These are phyloP conservation scores for Epinotia ramella DNA, from an alignment of 2,888 invertebrate species.

Conservation along the genomic window DNA sequence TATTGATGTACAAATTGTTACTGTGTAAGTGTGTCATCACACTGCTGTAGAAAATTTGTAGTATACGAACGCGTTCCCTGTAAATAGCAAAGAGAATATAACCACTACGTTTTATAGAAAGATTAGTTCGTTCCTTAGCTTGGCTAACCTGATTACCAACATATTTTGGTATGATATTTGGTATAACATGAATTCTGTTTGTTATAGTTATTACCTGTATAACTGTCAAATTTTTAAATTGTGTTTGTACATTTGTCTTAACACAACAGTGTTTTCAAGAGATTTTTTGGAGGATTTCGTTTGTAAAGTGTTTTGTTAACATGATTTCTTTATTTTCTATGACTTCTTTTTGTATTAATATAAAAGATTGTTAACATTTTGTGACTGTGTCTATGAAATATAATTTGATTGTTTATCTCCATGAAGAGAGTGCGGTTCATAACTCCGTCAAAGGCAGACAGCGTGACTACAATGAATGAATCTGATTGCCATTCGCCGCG, in stretches of 20 bases:
- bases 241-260: not conserved
- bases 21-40: too few relatives aligned
- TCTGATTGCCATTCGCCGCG: constrained; percentile 77
- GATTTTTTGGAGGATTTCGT: constrained; percentile 13
- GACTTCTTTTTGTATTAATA: not conserved
- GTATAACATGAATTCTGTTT: too few relatives aligned
- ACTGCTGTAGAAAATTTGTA: too few relatives aligned
- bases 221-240: constrained; percentile 38
- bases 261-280: not conserved
- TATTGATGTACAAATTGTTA: too few relatives aligned
- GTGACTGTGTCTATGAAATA: constrained; percentile 13
- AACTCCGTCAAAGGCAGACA: constrained; percentile 57
- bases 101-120: too few relatives aligned
- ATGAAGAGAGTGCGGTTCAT: constrained; percentile 82
- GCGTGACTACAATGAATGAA: constrained; percentile 62
- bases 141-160: not conserved
- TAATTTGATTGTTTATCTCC: constrained; percentile 33
- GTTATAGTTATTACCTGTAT: not conserved
- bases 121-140: too few relatives aligned
- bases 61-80: too few relatives aligned
- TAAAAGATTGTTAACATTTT: not conserved
- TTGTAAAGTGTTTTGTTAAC: constrained; percentile 18
- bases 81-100: too few relatives aligned
- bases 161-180: too few relatives aligned
- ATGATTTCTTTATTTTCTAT: constrained; percentile 18